Conservation (phyloP, 2,113 vertebrate genomes). For the Pantherophis guttatus region DNA sequence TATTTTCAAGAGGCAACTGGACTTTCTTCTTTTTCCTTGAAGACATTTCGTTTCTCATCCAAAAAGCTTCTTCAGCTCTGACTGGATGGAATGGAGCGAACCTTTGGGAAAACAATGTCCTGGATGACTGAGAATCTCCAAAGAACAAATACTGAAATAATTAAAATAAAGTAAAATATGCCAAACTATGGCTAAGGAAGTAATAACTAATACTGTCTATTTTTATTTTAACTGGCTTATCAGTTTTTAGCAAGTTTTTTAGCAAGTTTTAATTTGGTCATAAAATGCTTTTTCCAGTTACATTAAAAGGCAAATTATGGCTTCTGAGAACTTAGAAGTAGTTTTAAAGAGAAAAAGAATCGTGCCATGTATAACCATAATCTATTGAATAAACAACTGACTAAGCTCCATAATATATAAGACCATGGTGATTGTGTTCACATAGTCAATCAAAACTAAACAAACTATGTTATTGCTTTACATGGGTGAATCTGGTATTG, state of each 20-base stretch:
- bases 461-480: neutral
- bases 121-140: neutral
- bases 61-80: no score
- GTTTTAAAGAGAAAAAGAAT: neutral
- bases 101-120: no score
- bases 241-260: neutral
- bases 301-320: neutral
- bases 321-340: neutral
- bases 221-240: neutral
- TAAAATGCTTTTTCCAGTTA: neutral
- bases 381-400: neutral
- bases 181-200: neutral
- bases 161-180: neutral
- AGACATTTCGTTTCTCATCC: no score
- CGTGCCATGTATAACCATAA: neutral
- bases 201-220: neutral
- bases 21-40: no score
- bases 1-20: no score
- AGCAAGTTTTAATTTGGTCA: neutral
- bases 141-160: neutral
- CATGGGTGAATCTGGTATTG: neutral
- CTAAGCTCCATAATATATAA: neutral
- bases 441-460: neutral
- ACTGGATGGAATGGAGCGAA: no score
- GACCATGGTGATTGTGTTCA: neutral